Percentiles rank a stretch among this genome's conserved stretches.
phyloP scores from a whole-genome alignment of 2,113 vertebrate species.

The Chlamydotis undulata region DNA sequence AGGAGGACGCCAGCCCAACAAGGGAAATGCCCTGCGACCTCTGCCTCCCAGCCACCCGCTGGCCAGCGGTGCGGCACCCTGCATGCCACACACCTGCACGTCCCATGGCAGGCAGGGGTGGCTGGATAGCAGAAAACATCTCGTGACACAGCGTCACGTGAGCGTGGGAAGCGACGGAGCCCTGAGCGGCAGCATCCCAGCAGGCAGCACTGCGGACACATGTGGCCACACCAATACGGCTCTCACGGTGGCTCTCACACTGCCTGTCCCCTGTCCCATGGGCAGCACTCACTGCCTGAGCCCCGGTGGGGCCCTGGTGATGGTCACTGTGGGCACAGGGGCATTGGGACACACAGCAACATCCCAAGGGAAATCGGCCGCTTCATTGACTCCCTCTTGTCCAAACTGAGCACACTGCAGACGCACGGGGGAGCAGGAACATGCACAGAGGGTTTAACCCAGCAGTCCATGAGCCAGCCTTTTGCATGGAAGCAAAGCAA shows the following conservation, averaged over 20 bases:
- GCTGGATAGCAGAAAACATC: neutral
- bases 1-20: fast-evolving
- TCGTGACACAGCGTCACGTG: fast-evolving
- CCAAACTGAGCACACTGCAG: fast-evolving
- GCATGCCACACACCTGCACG: neutral
- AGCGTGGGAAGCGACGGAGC: neutral
- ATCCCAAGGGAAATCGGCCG: fast-evolving
- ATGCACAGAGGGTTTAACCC: neutral
- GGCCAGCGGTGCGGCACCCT: neutral
- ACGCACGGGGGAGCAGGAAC: fast-evolving
- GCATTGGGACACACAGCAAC: neutral
- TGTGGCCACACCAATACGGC: neutral
- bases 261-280: fast-evolving
- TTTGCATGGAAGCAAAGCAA: neutral
- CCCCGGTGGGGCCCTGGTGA: neutral
- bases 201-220: neutral
- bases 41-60: neutral
- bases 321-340: fast-evolving
- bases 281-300: neutral
- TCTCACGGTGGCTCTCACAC: neutral
- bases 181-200: neutral
- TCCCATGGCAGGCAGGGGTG: neutral
- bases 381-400: neutral
- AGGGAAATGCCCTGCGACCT: neutral
- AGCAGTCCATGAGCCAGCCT: neutral